Evolutionary conservation across 2,888 invertebrate genomes (phyloP), one percentile per base, ranked within the genome.

Genomic region (Biston stratarius): DNA sequence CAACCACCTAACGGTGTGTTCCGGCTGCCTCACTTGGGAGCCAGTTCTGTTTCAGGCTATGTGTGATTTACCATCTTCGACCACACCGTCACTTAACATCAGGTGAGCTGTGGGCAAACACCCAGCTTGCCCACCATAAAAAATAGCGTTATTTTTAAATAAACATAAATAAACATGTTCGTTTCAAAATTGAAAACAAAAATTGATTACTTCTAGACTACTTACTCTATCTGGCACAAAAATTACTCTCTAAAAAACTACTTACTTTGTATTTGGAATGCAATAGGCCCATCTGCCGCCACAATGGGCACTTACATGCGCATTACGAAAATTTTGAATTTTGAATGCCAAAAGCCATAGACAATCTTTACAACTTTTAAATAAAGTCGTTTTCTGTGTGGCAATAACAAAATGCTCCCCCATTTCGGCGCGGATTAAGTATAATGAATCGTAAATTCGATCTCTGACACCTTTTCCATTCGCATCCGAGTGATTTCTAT

Each of bases 401-500:
- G 1, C 10, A 1, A 44, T 42, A n/a, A 15, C 6, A 40, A 36
- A 53, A 65, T 62, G 74, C 82, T 76, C 87, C 91, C 92, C 87
- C 84, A 85, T 85, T 88, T 89, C 87, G 84, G 85, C 87, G 78
- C 81, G 92, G 93, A 93, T 94, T 94, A 92, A 88, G 89, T 89
- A 92, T 93, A 93, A 93, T 93, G 93, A 93, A 91, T 92, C 91
- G 93, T 92, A 93, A 94, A 94, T 94, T 92, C 91, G 92, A 94
- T 93, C 93, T 94, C 92, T 93, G 92, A 92, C 94, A 94, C 94
- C 93, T 94, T 92, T 94, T 92, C 91, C 91, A 92, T 92, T 93
- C 91, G 87, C 87, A 85, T 87, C 87, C 85, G 85, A 88, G 85
- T 87, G 88, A 88, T 90, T 91, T 91, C 87, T 89, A 84, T 87